Evolutionary conservation across 2,888 invertebrate species (phyloP).

Genomic region (Julus scandinavius): DNA sequence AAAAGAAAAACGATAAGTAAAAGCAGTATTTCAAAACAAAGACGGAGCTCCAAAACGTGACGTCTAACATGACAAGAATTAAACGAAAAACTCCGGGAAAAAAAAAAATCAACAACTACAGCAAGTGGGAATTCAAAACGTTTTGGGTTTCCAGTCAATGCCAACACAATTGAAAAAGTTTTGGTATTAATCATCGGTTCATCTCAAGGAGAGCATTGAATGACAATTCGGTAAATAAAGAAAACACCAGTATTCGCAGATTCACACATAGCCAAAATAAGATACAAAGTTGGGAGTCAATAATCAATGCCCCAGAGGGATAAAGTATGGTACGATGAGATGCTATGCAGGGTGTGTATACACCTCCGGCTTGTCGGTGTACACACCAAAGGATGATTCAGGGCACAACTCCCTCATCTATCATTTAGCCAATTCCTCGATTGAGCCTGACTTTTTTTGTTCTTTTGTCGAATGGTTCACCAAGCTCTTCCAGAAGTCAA

Average conservation of each 20-base stretch:
- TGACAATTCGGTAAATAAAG: conserved; percentile 1
- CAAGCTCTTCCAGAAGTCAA: conserved; percentile 10
- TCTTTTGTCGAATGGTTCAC: conserved; percentile 33
- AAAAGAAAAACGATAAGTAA: not conserved
- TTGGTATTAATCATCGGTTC: not conserved
- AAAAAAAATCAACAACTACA: not conserved
- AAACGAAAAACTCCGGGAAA: not conserved
- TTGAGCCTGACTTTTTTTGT: conserved; percentile 25
- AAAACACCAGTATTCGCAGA: not conserved
- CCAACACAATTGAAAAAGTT: not conserved
- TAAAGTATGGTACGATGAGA: not conserved
- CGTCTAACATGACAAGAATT: not conserved
- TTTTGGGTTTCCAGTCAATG: not conserved
- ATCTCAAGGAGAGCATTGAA: conserved; percentile 4
- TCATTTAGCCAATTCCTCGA: conserved; percentile 27
- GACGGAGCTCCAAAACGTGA: not conserved
- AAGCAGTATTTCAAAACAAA: not conserved
- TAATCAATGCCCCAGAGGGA: conserved; percentile 2
- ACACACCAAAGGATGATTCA: not conserved
- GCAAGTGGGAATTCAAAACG: not conserved
- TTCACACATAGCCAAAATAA: not conserved
- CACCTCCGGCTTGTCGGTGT: not conserved
- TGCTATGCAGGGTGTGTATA: not conserved
- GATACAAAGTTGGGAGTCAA: conserved; percentile 15
- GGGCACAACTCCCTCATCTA: conserved; percentile 33